Evolutionary conservation across 2,888 invertebrate genomes (phyloP).

Genomic region (Phrixothrix hirtus): DNA sequence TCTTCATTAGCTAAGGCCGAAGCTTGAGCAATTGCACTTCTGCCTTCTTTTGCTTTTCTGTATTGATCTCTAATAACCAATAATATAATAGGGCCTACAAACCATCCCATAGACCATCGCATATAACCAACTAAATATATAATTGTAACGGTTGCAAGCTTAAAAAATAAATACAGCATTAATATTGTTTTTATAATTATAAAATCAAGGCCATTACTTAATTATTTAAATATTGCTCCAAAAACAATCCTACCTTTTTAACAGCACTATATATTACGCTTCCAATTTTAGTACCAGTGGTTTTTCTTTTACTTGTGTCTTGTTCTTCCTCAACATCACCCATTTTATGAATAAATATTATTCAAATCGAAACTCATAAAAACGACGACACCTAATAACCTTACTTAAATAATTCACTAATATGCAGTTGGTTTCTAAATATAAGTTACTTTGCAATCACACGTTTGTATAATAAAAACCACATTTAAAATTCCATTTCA

Average conservation of each 20-base stretch:
- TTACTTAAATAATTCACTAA: no score
- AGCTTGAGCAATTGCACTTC: conserved; percentile 75
- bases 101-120: conserved; percentile 89
- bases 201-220: background rate
- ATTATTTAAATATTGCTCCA: background rate
- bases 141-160: conserved; percentile 55
- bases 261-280: conserved; percentile 65
- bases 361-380: no score
- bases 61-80: conserved; percentile 80
- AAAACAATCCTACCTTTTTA: conserved; percentile 61
- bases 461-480: no score
- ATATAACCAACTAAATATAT: conserved; percentile 82
- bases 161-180: background rate
- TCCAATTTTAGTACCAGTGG: conserved; percentile 60
- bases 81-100: conserved; percentile 77
- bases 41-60: conserved; percentile 73
- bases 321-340: conserved; percentile 31
- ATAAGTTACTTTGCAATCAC: no score
- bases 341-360: conserved; percentile 1
- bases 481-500: no score
- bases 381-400: background rate
- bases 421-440: no score
- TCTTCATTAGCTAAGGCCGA: conserved; percentile 81
- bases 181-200: background rate
- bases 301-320: conserved; percentile 52